Evolutionary conservation across 2,797 vertebrate species (phyloP), one percentile per base, ranked within the genome.

Genomic region (Lates japonicus): DNA sequence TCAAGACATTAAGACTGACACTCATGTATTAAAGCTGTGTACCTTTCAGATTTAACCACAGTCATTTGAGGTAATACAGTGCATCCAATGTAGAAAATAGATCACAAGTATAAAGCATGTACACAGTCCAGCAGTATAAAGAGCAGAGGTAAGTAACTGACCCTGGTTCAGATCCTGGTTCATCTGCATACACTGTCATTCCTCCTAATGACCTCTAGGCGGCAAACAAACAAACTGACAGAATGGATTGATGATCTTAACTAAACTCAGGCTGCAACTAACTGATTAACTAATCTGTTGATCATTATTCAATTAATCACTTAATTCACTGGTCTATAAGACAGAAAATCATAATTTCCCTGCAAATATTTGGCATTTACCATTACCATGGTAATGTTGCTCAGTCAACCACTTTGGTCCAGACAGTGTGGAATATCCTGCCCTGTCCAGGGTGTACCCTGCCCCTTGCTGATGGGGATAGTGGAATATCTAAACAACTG

Each of bases 1-100:
- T 33, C n/a, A 51, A 51, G 31, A 13, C 33, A 17, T 1, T 25
- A 39, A 44, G 25, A 51, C 22, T 52, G 6, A 20, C 13, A n/a
- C 7, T 42, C 19, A 59, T 31, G 33, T 13, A 52, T 25, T 9
- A n/a, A 60, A 19, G 25, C 33, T n/a, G 22, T 51, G 13, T 19
- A 0, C 8, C 20, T 49, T 61, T 52, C 17, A 14, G 51, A 14
- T 12, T 41, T 37, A 11, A 3, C 17, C 7, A n/a, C 29, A n/a
- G 7, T 48, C 7, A n/a, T 48, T 48, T 44, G n/a, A 51, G 31
- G 29, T 17, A 22, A 0, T 19, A 33, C 25, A 8, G 39, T 33
- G 64, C 48, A 61, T 22, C 39, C 22, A 78, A 49, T 31, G 13
- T n/a, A 6, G 17, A 25, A 59, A 70, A 42, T 25, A 69, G 25